These are phyloP conservation scores for Luehdorfia chinensis DNA, from an alignment of 1,140 invertebrate species.

Conservation along the genomic window DNA sequence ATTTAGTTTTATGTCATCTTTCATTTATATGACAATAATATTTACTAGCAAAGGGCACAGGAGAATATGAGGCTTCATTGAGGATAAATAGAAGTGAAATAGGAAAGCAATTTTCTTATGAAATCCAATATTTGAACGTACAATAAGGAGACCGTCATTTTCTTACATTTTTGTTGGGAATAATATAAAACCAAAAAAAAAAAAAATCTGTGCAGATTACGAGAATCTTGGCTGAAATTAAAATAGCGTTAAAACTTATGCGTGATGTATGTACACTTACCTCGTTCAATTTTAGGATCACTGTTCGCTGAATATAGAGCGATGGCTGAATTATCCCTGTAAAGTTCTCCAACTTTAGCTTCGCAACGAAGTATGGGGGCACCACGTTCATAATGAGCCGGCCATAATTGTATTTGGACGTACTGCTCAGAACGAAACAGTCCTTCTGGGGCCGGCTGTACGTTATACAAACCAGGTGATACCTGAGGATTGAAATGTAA, in stretches of 20 bases:
- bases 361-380: conserved; percentile 67
- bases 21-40: not conserved
- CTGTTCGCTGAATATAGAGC: conserved; percentile 64
- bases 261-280: no score
- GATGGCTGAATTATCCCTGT: conserved; percentile 58
- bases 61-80: not conserved
- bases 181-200: no score
- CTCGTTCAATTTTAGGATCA: conserved; percentile 69
- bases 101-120: conserved; percentile 1
- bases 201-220: no score
- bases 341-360: conserved; percentile 53
- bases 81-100: not conserved
- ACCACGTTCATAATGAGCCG: conserved; percentile 62
- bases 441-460: conserved; percentile 48
- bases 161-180: no score
- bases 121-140: not conserved
- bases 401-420: conserved; percentile 63
- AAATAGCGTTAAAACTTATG: no score
- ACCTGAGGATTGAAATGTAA: conserved; percentile 28
- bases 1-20: not conserved
- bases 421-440: conserved; percentile 51
- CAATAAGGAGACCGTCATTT: not conserved
- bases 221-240: no score
- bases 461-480: conserved; percentile 46
- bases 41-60: not conserved